Evolutionary conservation across 92 coral and sea anemone species (phyloP).

Genomic region (Phenganax stokvisi): DNA sequence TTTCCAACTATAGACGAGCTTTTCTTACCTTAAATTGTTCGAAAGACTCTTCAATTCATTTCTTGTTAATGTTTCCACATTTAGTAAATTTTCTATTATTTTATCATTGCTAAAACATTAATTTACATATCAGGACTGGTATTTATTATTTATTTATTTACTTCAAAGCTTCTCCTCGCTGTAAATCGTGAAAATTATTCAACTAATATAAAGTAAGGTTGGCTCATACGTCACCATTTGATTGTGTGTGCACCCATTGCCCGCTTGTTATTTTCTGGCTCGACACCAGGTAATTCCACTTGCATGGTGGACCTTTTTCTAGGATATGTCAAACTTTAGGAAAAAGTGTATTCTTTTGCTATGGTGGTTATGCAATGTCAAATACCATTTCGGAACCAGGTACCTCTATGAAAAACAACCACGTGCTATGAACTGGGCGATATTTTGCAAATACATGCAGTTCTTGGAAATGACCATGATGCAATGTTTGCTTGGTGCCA

Average conservation of each 20-base stretch:
- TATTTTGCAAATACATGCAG: conserved; percentile 20
- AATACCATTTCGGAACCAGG: background rate
- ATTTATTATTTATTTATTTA: too few relatives aligned
- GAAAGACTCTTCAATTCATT: background rate
- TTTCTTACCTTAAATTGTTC: background rate
- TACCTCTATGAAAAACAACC: background rate
- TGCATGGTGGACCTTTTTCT: background rate
- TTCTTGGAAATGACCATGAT: conserved; percentile 40
- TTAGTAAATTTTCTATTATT: too few relatives aligned
- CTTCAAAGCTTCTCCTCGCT: too few relatives aligned
- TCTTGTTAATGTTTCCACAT: too few relatives aligned
- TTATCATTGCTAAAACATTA: too few relatives aligned
- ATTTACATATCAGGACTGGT: too few relatives aligned
- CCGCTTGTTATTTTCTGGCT: too few relatives aligned
- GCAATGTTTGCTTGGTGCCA: conserved; percentile 26
- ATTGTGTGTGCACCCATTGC: too few relatives aligned
- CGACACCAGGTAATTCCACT: too few relatives aligned
- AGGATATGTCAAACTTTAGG: conserved; percentile 1
- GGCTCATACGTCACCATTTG: background rate
- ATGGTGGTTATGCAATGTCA: background rate
- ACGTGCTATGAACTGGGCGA: conserved; percentile 7
- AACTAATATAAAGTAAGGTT: background rate
- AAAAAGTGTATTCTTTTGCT: background rate
- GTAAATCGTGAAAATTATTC: background rate
- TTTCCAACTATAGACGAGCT: background rate